Evolutionary conservation across 2,113 vertebrate species (phyloP).

Genomic region (Excalfactoria chinensis): DNA sequence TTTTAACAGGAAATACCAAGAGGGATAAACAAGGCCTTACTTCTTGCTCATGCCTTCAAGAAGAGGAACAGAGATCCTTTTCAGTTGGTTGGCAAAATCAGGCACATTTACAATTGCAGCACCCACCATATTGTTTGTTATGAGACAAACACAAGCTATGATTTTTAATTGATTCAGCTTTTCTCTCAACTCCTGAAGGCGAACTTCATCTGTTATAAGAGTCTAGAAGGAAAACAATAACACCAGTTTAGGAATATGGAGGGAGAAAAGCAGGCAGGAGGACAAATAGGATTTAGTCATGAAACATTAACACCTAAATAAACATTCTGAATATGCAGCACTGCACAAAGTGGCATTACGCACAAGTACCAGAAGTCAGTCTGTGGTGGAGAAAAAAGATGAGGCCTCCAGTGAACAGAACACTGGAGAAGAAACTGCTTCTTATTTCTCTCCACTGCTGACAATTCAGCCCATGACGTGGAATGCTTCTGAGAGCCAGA

Average conservation of each 20-base stretch:
- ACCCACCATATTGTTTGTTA: conserved; percentile 87
- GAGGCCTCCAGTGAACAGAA: not conserved
- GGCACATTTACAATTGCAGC: conserved; percentile 81
- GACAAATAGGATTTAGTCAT: not conserved
- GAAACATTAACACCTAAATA: not conserved
- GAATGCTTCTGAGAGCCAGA: not conserved
- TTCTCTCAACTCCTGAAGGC: conserved; percentile 86
- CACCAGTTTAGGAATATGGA: not conserved
- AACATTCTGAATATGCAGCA: not conserved
- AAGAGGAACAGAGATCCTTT: conserved; percentile 86
- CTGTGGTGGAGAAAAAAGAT: not conserved
- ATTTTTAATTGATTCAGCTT: conserved; percentile 85
- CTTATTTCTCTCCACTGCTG: not conserved
- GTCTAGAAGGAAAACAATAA: conserved; percentile 80
- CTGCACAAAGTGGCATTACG: not conserved
- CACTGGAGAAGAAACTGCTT: not conserved
- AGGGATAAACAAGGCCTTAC: conserved; percentile 77
- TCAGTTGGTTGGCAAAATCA: conserved; percentile 82
- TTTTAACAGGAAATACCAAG: not conserved
- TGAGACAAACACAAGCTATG: conserved; percentile 87
- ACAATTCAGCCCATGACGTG: not conserved
- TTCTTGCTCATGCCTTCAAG: conserved; percentile 89
- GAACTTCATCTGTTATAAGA: conserved; percentile 86
- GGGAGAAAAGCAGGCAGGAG: not conserved
- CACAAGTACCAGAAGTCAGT: not conserved